Percentiles rank a stretch among this genome's conserved stretches.
Evolutionary conservation across 2,113 vertebrate genomes (phyloP).

Genomic region (Carassius gibelio): DNA sequence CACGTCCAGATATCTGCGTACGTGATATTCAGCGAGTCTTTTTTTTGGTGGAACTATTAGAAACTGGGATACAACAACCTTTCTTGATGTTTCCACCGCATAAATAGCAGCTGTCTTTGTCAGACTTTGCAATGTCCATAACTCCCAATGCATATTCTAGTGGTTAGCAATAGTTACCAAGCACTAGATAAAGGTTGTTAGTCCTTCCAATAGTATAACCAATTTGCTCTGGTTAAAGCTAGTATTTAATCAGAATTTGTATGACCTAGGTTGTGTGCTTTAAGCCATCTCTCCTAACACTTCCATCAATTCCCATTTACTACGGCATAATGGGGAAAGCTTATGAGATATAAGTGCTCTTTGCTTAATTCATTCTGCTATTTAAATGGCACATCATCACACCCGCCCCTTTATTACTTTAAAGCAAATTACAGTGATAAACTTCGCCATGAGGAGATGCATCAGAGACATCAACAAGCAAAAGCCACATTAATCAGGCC

Average conservation of each 20-base stretch:
- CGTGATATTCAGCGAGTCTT: background rate
- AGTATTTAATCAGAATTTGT: background rate
- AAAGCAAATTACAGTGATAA: slow-evolving; percentile 3
- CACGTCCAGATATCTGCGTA: slow-evolving; percentile 1
- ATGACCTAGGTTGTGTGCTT: background rate
- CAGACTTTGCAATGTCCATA: background rate
- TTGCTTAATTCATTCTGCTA: slow-evolving; percentile 18
- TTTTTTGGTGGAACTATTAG: background rate
- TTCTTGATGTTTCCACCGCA: background rate
- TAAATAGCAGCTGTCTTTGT: background rate
- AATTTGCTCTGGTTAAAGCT: background rate
- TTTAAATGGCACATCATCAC: slow-evolving; percentile 16
- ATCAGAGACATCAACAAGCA: slow-evolving; percentile 19
- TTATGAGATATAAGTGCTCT: slow-evolving; percentile 37
- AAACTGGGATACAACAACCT: background rate
- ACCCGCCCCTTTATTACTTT: slow-evolving; percentile 17
- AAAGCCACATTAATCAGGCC: slow-evolving; percentile 31
- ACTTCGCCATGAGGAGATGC: slow-evolving; percentile 12
- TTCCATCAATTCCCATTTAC: slow-evolving; percentile 14
- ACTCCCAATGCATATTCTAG: background rate
- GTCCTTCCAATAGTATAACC: background rate
- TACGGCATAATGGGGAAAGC: background rate
- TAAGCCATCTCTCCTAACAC: background rate
- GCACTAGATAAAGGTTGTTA: background rate
- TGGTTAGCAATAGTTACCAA: background rate